A percentile compares a stretch with the other conserved stretches of the same genome.
Evolutionary conservation across 2,113 vertebrate species (phyloP).

Genomic region (Mirounga angustirostris): DNA sequence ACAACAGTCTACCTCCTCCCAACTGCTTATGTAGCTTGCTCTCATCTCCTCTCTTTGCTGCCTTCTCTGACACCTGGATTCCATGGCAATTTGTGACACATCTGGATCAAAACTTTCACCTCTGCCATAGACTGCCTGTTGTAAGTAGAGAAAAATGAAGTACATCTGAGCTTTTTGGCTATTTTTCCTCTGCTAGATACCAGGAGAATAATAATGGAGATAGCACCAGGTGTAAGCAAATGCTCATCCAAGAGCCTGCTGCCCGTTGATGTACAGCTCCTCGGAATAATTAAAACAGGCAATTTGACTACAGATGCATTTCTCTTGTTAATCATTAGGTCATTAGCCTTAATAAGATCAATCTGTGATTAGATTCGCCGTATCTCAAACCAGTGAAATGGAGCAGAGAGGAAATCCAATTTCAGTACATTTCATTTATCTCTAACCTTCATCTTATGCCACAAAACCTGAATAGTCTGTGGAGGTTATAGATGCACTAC

Average conservation of each 20-base stretch:
- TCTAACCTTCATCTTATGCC: constrained; percentile 36
- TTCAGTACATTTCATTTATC: constrained; percentile 64
- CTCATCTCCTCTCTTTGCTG: background rate
- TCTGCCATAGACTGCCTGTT: background rate
- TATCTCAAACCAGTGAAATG: constrained; percentile 58
- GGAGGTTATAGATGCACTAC: background rate
- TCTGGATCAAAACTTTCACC: background rate
- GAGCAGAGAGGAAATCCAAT: constrained; percentile 68
- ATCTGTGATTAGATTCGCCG: constrained; percentile 65
- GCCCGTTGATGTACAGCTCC: background rate
- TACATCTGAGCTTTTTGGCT: background rate
- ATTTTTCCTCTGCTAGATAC: background rate
- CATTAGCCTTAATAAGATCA: constrained; percentile 79
- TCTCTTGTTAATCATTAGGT: constrained; percentile 78
- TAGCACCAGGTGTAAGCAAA: constrained; percentile 20
- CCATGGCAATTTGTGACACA: background rate
- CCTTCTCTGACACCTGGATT: background rate
- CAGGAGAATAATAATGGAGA: constrained; percentile 44
- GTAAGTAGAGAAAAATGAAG: background rate
- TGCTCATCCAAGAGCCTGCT: constrained; percentile 12
- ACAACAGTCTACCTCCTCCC: background rate
- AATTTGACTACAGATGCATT: constrained; percentile 68
- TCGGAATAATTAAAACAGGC: constrained; percentile 77
- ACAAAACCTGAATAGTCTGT: background rate
- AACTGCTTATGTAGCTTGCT: background rate